Percentiles rank a stretch among this genome's conserved stretches.
Conservation (phyloP, 1,140 invertebrate species). For the Spodoptera frugiperda region DNA sequence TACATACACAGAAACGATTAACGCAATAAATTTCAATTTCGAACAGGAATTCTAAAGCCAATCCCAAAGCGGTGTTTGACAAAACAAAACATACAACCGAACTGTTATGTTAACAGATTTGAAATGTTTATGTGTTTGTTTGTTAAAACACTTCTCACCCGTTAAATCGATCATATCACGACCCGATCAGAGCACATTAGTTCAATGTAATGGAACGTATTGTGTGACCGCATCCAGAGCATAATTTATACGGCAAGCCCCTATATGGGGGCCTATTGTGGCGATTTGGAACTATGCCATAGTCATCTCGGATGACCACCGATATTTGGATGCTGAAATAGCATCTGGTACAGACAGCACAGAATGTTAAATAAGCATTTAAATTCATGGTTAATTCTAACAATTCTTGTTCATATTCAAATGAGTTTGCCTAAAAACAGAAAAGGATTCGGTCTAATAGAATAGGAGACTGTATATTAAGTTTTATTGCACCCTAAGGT, state of each 20-base stretch:
- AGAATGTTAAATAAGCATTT: slow-evolving; percentile 13
- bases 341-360: slow-evolving; percentile 36
- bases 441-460: slow-evolving; percentile 24
- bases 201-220: slow-evolving; percentile 66
- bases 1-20: not conserved
- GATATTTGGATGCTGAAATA: slow-evolving; percentile 46
- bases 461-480: slow-evolving; percentile 13
- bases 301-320: slow-evolving; percentile 45
- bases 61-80: slow-evolving; percentile 28
- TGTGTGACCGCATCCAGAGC: slow-evolving; percentile 57
- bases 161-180: slow-evolving; percentile 52
- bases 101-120: slow-evolving; percentile 26
- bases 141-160: slow-evolving; percentile 23
- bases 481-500: not conserved
- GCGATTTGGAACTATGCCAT: slow-evolving; percentile 59
- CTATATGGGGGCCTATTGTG: slow-evolving; percentile 53
- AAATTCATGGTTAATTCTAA: not conserved
- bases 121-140: slow-evolving; percentile 39
- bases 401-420: slow-evolving; percentile 1
- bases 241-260: slow-evolving; percentile 63
- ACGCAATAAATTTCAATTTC: slow-evolving; percentile 17
- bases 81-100: slow-evolving; percentile 8
- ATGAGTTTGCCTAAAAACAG: not conserved
- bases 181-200: slow-evolving; percentile 54
- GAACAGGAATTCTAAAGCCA: slow-evolving; percentile 21